phyloP scores from a whole-genome alignment of 2,888 invertebrate genomes.

The Crioceris asparagi region DNA sequence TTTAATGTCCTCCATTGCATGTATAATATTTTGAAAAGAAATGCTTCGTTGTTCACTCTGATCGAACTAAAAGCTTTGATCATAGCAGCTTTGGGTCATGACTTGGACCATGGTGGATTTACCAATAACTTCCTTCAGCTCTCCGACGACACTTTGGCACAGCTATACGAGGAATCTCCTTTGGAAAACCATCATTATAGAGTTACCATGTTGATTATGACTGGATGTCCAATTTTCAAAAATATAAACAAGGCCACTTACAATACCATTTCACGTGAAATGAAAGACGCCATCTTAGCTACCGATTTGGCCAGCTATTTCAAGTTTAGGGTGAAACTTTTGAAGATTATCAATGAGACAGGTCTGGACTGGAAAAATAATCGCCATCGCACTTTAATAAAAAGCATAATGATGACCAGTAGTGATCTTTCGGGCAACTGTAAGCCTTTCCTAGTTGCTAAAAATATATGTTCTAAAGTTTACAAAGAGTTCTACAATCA shows the following conservation, averaged over 20 bases:
- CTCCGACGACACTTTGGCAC: constrained; percentile 43
- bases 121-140: constrained; percentile 51
- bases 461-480: constrained; percentile 42
- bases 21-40: constrained; percentile 44
- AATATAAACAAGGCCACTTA: constrained; percentile 36
- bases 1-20: constrained; percentile 52
- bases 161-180: constrained; percentile 46
- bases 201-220: constrained; percentile 45
- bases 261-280: constrained; percentile 40
- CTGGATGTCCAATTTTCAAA: constrained; percentile 43
- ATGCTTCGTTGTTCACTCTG: constrained; percentile 25
- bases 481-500: constrained; percentile 41
- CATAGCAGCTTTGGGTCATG: constrained; percentile 49
- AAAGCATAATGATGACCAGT: constrained; percentile 49
- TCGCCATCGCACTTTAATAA: constrained; percentile 43
- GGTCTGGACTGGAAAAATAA: constrained; percentile 23
- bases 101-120: constrained; percentile 51
- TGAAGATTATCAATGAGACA: constrained; percentile 34
- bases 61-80: constrained; percentile 44
- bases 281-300: constrained; percentile 47
- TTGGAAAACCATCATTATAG: constrained; percentile 52
- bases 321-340: constrained; percentile 42
- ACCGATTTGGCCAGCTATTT: constrained; percentile 51
- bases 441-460: constrained; percentile 48
- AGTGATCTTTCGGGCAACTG: constrained; percentile 50